A percentile compares a stretch with the other conserved stretches of the same genome.
Evolutionary conservation across 2,888 invertebrate genomes (phyloP).

Genomic region (Lissonota sp.): DNA sequence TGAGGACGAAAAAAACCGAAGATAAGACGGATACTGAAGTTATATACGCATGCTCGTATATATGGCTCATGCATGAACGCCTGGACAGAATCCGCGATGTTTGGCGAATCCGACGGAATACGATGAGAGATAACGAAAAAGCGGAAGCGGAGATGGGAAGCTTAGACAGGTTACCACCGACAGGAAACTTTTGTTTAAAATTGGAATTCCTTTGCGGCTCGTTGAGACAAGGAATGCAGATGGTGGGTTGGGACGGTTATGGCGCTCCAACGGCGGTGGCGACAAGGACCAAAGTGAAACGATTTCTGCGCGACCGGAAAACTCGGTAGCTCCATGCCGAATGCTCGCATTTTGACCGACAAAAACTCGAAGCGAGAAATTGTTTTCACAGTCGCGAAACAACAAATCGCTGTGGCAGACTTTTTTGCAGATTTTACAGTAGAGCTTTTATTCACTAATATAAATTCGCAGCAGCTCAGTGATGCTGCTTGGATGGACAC

Average conservation of each 20-base stretch:
- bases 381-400: conserved; percentile 57
- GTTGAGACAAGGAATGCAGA: conserved; percentile 81
- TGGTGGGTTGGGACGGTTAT: conserved; percentile 65
- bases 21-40: conserved; percentile 7
- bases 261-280: conserved; percentile 64
- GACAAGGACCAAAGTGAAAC: conserved; percentile 71
- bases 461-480: too few species aligned
- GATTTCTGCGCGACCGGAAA: neutral
- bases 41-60: conserved; percentile 43
- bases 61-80: conserved; percentile 72
- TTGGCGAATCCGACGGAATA: conserved; percentile 8
- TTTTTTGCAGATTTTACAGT: neutral
- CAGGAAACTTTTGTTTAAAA: conserved; percentile 81
- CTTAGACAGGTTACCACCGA: conserved; percentile 73
- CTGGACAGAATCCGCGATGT: conserved; percentile 50
- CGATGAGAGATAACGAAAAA: conserved; percentile 20
- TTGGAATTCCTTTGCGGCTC: conserved; percentile 82
- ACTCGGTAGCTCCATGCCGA: conserved; percentile 18
- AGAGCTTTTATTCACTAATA: too few species aligned
- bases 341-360: conserved; percentile 42
- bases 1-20: neutral
- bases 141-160: conserved; percentile 42
- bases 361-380: conserved; percentile 50
- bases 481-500: too few species aligned
- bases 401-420: conserved; percentile 31